Conservation (phyloP, 1,140 invertebrate species). For the Adoxophyes honmai region DNA sequence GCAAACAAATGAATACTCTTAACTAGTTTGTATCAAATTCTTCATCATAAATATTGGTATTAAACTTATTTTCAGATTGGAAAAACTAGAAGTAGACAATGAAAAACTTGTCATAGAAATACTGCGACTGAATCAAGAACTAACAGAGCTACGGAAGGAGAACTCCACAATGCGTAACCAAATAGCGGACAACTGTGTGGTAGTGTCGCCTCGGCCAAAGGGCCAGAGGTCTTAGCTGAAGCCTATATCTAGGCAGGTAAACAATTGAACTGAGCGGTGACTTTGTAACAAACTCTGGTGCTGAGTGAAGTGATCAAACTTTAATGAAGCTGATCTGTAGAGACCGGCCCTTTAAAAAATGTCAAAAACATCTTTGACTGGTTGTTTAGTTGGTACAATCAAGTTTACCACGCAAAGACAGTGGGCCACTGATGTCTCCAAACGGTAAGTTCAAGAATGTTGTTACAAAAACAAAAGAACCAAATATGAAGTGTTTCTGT, state of each 20-base stretch:
- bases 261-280: slow-evolving; percentile 24
- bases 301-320: background rate
- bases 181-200: slow-evolving; percentile 61
- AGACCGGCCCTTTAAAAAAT: too few relatives aligned
- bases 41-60: too few relatives aligned
- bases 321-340: too few relatives aligned
- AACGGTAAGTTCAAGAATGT: too few relatives aligned
- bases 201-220: slow-evolving; percentile 42
- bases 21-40: too few relatives aligned
- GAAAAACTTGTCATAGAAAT: slow-evolving; percentile 68
- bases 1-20: too few relatives aligned
- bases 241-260: slow-evolving; percentile 14
- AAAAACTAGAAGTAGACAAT: slow-evolving; percentile 67
- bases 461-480: background rate
- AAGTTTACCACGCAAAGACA: too few relatives aligned
- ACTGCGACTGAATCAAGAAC: slow-evolving; percentile 63
- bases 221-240: slow-evolving; percentile 56
- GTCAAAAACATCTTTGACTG: too few relatives aligned
- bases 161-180: slow-evolving; percentile 60
- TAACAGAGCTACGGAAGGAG: slow-evolving; percentile 60
- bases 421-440: too few relatives aligned
- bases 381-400: too few relatives aligned
- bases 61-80: slow-evolving; percentile 49
- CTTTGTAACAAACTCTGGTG: background rate
- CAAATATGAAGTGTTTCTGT: slow-evolving; percentile 12